These are phyloP conservation scores for Xiphydria camelus DNA, from an alignment of 2,888 invertebrate genomes.

Conservation along the genomic window DNA sequence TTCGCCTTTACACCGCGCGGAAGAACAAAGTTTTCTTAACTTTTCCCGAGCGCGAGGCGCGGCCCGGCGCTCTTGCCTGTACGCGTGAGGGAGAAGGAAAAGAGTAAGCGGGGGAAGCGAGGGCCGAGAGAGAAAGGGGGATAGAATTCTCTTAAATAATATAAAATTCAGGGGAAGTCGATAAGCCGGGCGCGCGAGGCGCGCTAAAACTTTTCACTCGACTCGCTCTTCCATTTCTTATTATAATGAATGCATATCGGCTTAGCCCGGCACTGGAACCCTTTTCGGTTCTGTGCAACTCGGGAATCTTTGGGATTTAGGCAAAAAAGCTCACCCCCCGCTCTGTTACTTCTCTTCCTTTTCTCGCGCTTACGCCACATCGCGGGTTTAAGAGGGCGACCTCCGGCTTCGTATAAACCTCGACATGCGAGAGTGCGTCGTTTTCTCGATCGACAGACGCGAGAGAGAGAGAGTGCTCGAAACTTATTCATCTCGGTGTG, in stretches of 20 bases:
- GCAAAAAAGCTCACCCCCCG: conserved; percentile 12
- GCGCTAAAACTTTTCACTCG: conserved; percentile 41
- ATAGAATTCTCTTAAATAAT: conserved; percentile 53
- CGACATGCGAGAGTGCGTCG: too few relatives aligned
- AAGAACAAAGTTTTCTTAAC: conserved; percentile 47
- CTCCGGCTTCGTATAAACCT: too few relatives aligned
- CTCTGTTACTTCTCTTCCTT: too few relatives aligned
- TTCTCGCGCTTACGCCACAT: too few relatives aligned
- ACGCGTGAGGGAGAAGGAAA: conserved; percentile 11
- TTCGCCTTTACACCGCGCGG: conserved; percentile 40
- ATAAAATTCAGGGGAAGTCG: conserved; percentile 56
- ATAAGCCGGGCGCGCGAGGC: conserved; percentile 46
- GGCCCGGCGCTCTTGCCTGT: conserved; percentile 8
- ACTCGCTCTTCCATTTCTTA: conserved; percentile 49
- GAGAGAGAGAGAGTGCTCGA: too few relatives aligned
- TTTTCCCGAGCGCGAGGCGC: conserved; percentile 32
- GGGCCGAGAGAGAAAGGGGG: conserved; percentile 16
- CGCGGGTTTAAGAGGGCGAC: too few relatives aligned
- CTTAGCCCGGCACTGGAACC: conserved; percentile 51
- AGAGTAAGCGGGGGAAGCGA: conserved; percentile 18
- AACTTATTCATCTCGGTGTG: too few relatives aligned
- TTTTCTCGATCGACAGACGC: too few relatives aligned
- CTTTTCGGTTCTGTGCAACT: conserved; percentile 36
- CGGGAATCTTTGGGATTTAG: conserved; percentile 35
- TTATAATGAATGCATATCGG: conserved; percentile 58